These are phyloP conservation scores for Vulpes vulpes DNA, from an alignment of 2,113 vertebrate species.

Conservation along the genomic window DNA sequence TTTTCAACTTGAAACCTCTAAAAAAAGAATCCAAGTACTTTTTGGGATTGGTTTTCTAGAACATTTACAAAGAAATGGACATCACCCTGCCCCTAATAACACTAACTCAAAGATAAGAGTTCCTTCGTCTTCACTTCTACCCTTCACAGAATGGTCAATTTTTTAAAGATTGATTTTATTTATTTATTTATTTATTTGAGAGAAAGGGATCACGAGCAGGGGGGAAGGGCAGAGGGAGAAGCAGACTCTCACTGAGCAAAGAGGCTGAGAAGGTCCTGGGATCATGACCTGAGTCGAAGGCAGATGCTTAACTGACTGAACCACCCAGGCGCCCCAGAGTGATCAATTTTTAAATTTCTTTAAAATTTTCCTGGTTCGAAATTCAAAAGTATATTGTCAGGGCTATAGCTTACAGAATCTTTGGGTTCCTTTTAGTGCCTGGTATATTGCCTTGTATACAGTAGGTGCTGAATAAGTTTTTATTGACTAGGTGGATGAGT, in stretches of 20 bases:
- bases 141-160: constrained; percentile 1
- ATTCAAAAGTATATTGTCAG: not conserved
- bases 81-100: not conserved
- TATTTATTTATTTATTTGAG: no score
- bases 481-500: not conserved
- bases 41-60: constrained; percentile 27
- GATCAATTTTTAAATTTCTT: not conserved
- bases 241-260: no score
- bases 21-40: not conserved
- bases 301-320: no score
- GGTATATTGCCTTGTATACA: not conserved
- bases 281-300: no score
- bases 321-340: not conserved
- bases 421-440: not conserved
- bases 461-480: not conserved
- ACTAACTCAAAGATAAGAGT: not conserved
- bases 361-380: constrained; percentile 17
- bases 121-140: not conserved
- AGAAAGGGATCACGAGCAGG: no score
- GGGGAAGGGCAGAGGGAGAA: no score
- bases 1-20: constrained; percentile 16
- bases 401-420: not conserved
- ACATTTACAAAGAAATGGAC: constrained; percentile 48
- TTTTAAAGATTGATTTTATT: not conserved
- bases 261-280: no score